Base-by-base conservation (phyloP, 2,797 vertebrate species). In the Characodon lateralis region DNA sequence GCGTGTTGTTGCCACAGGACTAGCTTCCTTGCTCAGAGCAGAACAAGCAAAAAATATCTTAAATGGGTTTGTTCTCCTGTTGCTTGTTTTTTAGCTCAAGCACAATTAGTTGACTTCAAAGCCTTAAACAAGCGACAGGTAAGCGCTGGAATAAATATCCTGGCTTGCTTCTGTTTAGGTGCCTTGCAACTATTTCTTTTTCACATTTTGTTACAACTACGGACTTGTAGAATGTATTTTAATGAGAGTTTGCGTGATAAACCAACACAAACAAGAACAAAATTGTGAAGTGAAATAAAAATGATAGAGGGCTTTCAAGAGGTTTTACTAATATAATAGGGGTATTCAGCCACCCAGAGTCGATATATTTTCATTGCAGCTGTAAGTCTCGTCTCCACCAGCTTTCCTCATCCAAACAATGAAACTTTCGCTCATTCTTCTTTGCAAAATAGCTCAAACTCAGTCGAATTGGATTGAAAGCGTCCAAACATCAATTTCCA, bases 11-110 rank as follows among this genome's bases (percentile, higher is more conserved):
- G 61, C 63, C 79, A 85, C 73, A 82, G 51, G 77, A 76, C 51
- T 79, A 73, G 80, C 51, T 31, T 77, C 74, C 79, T 81, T 88
- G 72, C 78, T 77, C 31, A 80, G n/a, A 79, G 59, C 66, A 73
- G 48, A 73, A 63, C 18, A 66, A 66, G 9, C 65, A 43, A 39
- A 51, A 77, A 48, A 79, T 14, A 18, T 70, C 20, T 72, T 72
- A 51, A 61, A 39, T 20, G 28, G 70, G 24, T 78, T 0, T 24
- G 56, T 61, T 77, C 28, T 78, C 63, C 71, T 75, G 75, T 59
- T 82, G 69, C 80, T 76, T 82, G 72, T 75, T 18, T 71, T 76
- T 76, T 2, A 82, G 24, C 61, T 75, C 1, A 68, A 66, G 43
- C 41, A 69, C 22, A 43, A 3, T 55, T 24, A 58, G 9, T 0